Base-by-base conservation (phyloP, 64 coral and sea anemone species). In the Dendronephthya gigantea region DNA sequence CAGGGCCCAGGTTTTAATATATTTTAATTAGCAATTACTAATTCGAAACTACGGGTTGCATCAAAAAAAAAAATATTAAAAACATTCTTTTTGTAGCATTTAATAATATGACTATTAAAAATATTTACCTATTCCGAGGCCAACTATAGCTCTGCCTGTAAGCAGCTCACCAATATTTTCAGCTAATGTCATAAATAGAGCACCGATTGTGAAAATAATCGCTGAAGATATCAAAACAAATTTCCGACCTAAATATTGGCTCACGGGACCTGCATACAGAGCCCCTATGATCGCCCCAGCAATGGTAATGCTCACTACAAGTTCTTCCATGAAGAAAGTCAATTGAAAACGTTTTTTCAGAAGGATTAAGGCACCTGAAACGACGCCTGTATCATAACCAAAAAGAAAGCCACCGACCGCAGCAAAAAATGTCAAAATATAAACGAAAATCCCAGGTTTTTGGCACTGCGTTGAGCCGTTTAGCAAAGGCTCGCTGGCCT, bases 321-420 rank as follows among this genome's bases (percentile, higher is more conserved):
- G 82, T 62, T 98, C 95, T 82, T 98, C 89, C 95, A 92, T 93
- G 15, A 93, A 48, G 35, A 83, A 72, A 23, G 48, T 84, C 39
- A 98, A 81, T 4, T 33, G 49, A 86, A 98, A 98, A 55, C 89
- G 89, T 56, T 93, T 49, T 47, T 83, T 87, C 16, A 98, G 59
- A 7, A 89, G 76, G 31, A 98, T 89, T 90, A 98, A 88, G 34
- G 95, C 92, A 35, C 95, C 95, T 15, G 95, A 98, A 23, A 98
- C 83, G 16, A 98, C 94, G 1, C 94, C 94, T 13, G 94, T 98
- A 51, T 98, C 95, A 52, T 98, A 98, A 9, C 95, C 95, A 55
- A 98, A 98, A 2, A 98, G 48, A 66, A 98, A 98, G 11, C 95
- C 95, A 68, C 95, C 95, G 0, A 98, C 43, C 0, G 95, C 95